Evolutionary conservation across 1,140 invertebrate genomes (phyloP).

Genomic region (Neodiprion pinetum): DNA sequence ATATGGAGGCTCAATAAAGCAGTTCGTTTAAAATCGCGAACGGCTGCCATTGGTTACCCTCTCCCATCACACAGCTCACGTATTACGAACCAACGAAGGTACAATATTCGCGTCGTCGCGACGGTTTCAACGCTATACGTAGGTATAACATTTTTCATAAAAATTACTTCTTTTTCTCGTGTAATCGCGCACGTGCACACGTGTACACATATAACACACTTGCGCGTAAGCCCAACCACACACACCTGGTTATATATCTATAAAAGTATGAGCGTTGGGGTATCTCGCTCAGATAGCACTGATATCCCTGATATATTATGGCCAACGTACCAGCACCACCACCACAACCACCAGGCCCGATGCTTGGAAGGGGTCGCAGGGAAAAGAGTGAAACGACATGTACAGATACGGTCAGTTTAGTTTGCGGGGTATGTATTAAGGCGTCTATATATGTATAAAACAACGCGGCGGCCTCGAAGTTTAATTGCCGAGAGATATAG

Average conservation of each 20-base stretch:
- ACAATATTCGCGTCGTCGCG: neutral
- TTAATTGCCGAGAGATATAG: neutral
- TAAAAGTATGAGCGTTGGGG: slow-evolving; percentile 42
- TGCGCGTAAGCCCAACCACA: slow-evolving; percentile 19
- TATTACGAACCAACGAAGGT: too few relatives aligned
- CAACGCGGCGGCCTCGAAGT: neutral
- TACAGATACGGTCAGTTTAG: neutral
- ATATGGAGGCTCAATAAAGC: neutral
- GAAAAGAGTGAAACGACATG: neutral
- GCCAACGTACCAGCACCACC: slow-evolving; percentile 12
- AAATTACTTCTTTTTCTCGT: slow-evolving; percentile 42
- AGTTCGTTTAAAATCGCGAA: neutral
- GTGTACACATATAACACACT: too few relatives aligned
- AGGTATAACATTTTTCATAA: slow-evolving; percentile 46
- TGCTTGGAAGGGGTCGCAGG: too few relatives aligned
- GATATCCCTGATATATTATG: slow-evolving; percentile 48
- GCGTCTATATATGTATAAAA: too few relatives aligned
- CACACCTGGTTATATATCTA: neutral
- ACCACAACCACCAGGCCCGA: neutral
- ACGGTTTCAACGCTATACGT: neutral
- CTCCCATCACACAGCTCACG: too few relatives aligned
- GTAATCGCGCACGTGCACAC: neutral
- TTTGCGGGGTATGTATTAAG: neutral
- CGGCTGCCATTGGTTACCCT: neutral
- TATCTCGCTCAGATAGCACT: slow-evolving; percentile 46